Evolutionary conservation across 2,888 invertebrate genomes (phyloP).

Genomic region (Rhagonycha fulva): DNA sequence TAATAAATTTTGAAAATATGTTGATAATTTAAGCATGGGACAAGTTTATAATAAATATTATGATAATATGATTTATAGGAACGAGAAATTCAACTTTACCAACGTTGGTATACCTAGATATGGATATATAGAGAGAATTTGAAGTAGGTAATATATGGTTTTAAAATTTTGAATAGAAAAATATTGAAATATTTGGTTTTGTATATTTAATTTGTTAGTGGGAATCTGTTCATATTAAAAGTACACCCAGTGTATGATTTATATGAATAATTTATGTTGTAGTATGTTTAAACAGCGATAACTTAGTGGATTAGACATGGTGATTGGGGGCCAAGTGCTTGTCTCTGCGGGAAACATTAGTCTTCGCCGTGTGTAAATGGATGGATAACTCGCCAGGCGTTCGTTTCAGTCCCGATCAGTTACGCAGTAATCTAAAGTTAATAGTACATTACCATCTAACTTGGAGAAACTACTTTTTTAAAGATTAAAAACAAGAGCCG

Average conservation of each 20-base stretch:
- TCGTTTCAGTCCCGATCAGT: constrained; percentile 16
- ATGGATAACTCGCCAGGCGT: constrained; percentile 23
- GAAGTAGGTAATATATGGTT: neutral
- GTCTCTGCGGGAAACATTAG: constrained; percentile 31
- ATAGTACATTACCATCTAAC: constrained; percentile 25
- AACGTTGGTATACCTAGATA: neutral
- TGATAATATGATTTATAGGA: neutral
- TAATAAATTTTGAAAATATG: neutral
- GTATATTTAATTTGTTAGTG: neutral
- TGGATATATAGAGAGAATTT: neutral
- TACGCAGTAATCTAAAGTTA: constrained; percentile 24
- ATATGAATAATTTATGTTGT: constrained; percentile 35
- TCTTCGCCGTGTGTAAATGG: constrained; percentile 18
- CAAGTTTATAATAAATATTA: neutral
- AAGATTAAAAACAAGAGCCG: constrained; percentile 47
- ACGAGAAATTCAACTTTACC: neutral
- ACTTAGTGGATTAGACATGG: constrained; percentile 33
- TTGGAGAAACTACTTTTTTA: constrained; percentile 54
- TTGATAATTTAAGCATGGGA: neutral
- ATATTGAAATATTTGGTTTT: constrained; percentile 2
- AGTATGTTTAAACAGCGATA: constrained; percentile 30
- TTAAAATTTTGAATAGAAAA: neutral
- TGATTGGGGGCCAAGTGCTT: constrained; percentile 20
- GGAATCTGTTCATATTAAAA: constrained; percentile 18
- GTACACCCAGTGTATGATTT: constrained; percentile 31